Percentiles rank a stretch among this genome's conserved stretches.
Evolutionary conservation across 2,113 vertebrate species (phyloP).

Genomic region (Stegastes partitus): DNA sequence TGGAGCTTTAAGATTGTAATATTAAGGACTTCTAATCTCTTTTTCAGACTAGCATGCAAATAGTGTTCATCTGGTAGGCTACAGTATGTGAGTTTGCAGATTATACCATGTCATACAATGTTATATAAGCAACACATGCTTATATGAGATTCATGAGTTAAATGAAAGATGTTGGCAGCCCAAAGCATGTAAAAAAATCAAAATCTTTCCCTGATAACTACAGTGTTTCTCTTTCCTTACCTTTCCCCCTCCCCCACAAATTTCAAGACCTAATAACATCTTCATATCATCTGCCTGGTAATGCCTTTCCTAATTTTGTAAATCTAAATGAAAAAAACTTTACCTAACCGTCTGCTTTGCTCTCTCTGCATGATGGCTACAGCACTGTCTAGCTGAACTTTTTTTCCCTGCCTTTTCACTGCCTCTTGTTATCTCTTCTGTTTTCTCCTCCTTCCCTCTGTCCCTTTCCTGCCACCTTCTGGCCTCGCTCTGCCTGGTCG

Average conservation of each 20-base stretch:
- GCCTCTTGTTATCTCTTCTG: conserved; percentile 74
- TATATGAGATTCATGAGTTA: conserved; percentile 3
- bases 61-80: background rate
- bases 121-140: conserved; percentile 1
- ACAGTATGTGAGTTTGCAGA: conserved; percentile 9
- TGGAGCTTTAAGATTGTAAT: background rate
- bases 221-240: conserved; percentile 22
- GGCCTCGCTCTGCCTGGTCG: conserved; percentile 66
- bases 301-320: conserved; percentile 41
- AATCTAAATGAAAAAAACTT: conserved; percentile 27
- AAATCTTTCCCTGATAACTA: background rate
- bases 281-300: conserved; percentile 12
- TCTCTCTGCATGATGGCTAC: conserved; percentile 59
- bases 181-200: conserved; percentile 3
- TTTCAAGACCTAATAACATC: conserved; percentile 44
- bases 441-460: conserved; percentile 53
- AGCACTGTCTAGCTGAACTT: conserved; percentile 65
- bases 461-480: conserved; percentile 38
- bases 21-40: background rate
- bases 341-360: conserved; percentile 55
- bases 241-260: conserved; percentile 48
- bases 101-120: conserved; percentile 5
- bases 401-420: conserved; percentile 69
- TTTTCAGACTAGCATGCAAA: conserved; percentile 11
- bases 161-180: conserved; percentile 1